Base-by-base conservation (phyloP, 2,888 invertebrate genomes). In the Eustalomyia histrio region DNA sequence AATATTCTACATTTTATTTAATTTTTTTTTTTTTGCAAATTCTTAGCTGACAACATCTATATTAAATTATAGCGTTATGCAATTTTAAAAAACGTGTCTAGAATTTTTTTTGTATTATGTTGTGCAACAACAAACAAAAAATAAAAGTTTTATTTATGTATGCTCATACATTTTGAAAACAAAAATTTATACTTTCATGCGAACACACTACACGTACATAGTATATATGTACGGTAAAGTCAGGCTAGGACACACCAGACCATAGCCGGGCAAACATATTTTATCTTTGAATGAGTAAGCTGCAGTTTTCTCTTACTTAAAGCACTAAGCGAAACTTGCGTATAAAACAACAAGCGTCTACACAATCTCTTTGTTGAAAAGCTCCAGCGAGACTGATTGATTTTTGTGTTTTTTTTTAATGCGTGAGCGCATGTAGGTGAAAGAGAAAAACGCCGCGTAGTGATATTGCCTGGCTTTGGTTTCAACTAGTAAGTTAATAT, bases 61-160 rank as follows among this genome's bases (percentile, higher is more conserved):
- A 85, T 86, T 85, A 85, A 86, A 86, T 85, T 86, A 86, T 86
- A 65, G 79, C 85, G 85, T 86, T 86, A 86, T 86, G 86, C 86
- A 86, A 86, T 86, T 86, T 86, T 79, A 78, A 80, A 84, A 78
- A 84, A 85, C 86, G 86, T 86, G 86, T 84, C 83, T 82, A 83
- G 86, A 85, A 86, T 85, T 64, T 33, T 65, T 33, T 67, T 39
- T 53, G 21, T 17, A 7, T 10, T 29, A 14, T 43, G 2, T 78
- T 78, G 67, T 47, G 57, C 61, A 50, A 79, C n/a, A n/a, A n/a
- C n/a, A n/a, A n/a, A n/a, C n/a, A n/a, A 76, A 72, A 71, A 67
- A 61, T 60, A 79, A 79, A 73, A 73, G 64, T 78, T 78, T 78
- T 78, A 72, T 78, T 78, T 78, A 72, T 78, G 53, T 61, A 65